Conservation (phyloP, 2,113 vertebrate species). For the Pachypanchax playfairii region DNA sequence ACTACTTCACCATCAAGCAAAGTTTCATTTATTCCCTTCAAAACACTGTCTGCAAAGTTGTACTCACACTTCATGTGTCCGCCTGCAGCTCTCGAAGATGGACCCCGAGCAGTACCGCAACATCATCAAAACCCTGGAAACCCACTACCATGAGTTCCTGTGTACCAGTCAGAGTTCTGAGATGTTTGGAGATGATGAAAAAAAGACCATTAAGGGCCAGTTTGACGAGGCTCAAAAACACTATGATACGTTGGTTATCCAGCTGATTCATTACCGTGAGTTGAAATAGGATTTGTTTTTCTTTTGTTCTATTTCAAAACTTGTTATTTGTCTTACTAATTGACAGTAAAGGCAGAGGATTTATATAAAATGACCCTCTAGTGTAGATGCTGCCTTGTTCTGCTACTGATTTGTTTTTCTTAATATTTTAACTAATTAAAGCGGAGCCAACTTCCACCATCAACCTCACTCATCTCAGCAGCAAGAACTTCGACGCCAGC, state of each 20-base stretch:
- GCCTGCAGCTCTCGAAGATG: slow-evolving; percentile 89
- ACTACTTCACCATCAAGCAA: not conserved
- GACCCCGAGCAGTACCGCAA: slow-evolving; percentile 90
- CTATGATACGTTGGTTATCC: slow-evolving; percentile 87
- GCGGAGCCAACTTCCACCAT: slow-evolving; percentile 19
- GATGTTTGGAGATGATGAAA: slow-evolving; percentile 91
- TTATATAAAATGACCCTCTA: too few relatives aligned
- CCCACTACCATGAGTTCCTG: slow-evolving; percentile 92
- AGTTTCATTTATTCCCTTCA: too few relatives aligned
- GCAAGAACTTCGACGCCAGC: slow-evolving; percentile 85
- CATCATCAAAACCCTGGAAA: slow-evolving; percentile 88
- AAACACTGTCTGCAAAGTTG: not conserved
- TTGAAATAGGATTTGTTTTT: not conserved
- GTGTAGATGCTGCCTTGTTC: not conserved
- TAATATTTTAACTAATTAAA: not conserved
- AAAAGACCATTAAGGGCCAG: slow-evolving; percentile 83
- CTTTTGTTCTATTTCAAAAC: not conserved
- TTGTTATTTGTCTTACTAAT: too few relatives aligned
- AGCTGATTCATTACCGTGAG: slow-evolving; percentile 73
- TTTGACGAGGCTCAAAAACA: slow-evolving; percentile 86
- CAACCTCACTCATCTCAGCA: slow-evolving; percentile 77
- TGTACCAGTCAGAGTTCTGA: slow-evolving; percentile 88
- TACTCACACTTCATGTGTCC: not conserved
- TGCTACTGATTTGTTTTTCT: not conserved
- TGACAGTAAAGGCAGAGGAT: too few relatives aligned